Evolutionary conservation across 2,797 vertebrate genomes (phyloP).

Genomic region (Poecilia wingei): DNA sequence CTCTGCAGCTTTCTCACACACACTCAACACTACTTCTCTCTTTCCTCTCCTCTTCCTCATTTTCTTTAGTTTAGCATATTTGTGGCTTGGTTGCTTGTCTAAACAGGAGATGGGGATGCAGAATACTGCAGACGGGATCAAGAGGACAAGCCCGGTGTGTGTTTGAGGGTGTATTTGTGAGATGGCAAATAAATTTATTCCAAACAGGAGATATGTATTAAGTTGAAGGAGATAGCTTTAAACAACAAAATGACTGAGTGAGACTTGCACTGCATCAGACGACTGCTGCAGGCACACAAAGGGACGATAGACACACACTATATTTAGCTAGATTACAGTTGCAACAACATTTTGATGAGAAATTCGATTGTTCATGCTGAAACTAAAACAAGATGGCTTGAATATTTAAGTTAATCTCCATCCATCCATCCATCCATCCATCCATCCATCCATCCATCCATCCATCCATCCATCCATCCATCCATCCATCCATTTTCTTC

Average conservation of each 20-base stretch:
- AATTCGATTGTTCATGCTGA: background rate
- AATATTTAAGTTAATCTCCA: background rate
- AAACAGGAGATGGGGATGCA: constrained; percentile 79
- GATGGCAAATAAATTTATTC: constrained; percentile 51
- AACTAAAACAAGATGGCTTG: background rate
- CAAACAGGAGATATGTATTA: constrained; percentile 58
- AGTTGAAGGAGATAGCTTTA: constrained; percentile 39
- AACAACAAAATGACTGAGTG: constrained; percentile 54
- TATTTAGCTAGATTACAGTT: constrained; percentile 20
- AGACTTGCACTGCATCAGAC: constrained; percentile 36
- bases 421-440: no score
- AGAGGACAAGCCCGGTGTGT: constrained; percentile 61
- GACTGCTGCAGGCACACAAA: constrained; percentile 34
- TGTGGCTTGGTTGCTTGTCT: constrained; percentile 74
- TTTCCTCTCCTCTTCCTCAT: constrained; percentile 53
- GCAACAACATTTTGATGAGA: constrained; percentile 15
- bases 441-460: no score
- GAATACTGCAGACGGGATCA: constrained; percentile 73
- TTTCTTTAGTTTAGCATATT: constrained; percentile 80
- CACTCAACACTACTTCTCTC: constrained; percentile 34
- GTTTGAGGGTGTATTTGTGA: constrained; percentile 34
- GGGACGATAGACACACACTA: constrained; percentile 1
- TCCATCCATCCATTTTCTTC: no score
- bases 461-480: no score
- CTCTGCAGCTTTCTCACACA: constrained; percentile 20